Conservation (phyloP, 2,797 vertebrate species). For the Myotis daubentonii region DNA sequence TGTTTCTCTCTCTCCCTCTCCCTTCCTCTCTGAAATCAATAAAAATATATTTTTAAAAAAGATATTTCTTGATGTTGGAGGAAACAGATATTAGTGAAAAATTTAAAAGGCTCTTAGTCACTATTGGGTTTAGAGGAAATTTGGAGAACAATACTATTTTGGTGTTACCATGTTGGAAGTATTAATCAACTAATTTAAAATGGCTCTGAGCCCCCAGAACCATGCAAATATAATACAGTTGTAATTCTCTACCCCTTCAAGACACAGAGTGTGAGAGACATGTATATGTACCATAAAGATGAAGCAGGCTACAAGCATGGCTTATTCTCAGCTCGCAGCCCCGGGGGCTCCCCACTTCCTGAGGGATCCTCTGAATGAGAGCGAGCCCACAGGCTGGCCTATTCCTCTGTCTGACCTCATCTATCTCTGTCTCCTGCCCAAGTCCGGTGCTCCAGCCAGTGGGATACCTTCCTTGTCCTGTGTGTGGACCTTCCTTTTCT, state of each 20-base stretch:
- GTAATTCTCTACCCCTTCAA: not conserved
- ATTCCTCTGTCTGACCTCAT: not conserved
- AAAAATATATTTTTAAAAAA: not conserved
- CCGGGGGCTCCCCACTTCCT: not conserved
- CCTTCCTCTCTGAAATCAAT: no score
- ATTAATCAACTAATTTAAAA: slow-evolving; percentile 37
- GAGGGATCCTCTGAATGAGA: not conserved
- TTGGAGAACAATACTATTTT: slow-evolving; percentile 30
- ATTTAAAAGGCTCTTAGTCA: slow-evolving; percentile 21
- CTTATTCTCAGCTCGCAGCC: not conserved
- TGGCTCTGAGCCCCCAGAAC: slow-evolving; percentile 20
- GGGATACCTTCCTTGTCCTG: not conserved
- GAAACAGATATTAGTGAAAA: slow-evolving; percentile 45
- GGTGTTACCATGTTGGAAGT: not conserved
- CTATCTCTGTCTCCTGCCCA: not conserved
- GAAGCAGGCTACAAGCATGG: not conserved
- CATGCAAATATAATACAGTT: not conserved
- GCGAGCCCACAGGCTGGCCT: not conserved
- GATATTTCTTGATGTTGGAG: slow-evolving; percentile 25
- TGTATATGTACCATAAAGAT: not conserved
- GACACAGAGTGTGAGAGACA: not conserved
- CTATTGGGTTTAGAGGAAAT: slow-evolving; percentile 44
- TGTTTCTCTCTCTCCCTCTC: no score
- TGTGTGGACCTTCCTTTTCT: not conserved
- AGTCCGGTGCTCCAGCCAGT: not conserved